Percentiles rank a stretch among this genome's conserved stretches.
These are phyloP conservation scores for Chelon auratus DNA, from an alignment of 2,797 vertebrate species.

Conservation along the genomic window DNA sequence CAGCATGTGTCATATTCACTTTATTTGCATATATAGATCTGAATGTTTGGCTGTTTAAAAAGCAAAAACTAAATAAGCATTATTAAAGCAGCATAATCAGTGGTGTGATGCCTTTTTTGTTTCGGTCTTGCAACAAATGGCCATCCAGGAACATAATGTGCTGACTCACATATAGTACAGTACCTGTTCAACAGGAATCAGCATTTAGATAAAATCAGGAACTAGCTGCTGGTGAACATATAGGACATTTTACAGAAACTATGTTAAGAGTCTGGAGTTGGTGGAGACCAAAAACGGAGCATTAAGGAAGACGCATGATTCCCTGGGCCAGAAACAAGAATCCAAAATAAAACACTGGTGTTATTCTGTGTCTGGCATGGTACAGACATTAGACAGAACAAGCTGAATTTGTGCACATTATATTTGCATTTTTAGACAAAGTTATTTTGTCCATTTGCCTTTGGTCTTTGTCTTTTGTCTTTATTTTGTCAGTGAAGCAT, in stretches of 20 bases:
- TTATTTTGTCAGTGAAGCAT: background rate
- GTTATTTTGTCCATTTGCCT: background rate
- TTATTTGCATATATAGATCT: background rate
- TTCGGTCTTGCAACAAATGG: background rate
- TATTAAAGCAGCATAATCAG: background rate
- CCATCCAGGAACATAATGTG: background rate
- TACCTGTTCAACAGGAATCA: background rate
- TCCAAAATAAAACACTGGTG: background rate
- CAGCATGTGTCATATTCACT: background rate
- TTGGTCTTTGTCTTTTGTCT: background rate
- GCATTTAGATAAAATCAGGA: background rate
- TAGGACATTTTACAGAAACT: background rate
- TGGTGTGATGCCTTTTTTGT: background rate
- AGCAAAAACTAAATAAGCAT: background rate
- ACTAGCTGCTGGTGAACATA: background rate
- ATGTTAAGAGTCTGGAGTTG: background rate
- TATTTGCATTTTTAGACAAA: background rate
- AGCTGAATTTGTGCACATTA: background rate
- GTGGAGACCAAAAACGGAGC: background rate
- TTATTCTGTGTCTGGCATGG: background rate
- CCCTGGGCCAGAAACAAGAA: background rate
- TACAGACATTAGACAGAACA: background rate
- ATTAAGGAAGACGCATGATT: background rate
- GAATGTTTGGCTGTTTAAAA: background rate
- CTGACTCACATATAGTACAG: background rate